These are phyloP conservation scores for Caranx melampygus DNA, from an alignment of 2,113 vertebrate species.

Conservation along the genomic window DNA sequence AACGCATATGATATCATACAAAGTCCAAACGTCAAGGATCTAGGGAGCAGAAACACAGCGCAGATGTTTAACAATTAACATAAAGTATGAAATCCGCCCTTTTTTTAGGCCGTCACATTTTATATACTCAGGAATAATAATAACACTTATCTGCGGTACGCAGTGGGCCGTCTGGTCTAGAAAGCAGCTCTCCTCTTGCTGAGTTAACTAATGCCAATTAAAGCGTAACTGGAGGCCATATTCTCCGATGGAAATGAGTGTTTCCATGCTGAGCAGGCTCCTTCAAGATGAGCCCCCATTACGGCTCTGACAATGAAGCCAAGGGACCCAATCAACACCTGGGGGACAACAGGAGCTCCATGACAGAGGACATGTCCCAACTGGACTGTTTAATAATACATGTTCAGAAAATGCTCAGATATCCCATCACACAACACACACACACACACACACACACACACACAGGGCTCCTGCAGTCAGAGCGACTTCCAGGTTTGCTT, in stretches of 20 bases:
- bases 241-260: slow-evolving; percentile 34
- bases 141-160: background rate
- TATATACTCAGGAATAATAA: slow-evolving; percentile 4
- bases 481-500: too few species aligned
- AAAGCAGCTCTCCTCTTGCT: slow-evolving; percentile 8
- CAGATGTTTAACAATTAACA: too few species aligned
- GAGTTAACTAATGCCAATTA: slow-evolving; percentile 46
- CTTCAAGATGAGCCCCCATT: slow-evolving; percentile 22
- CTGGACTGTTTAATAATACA: background rate
- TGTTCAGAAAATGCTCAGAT: slow-evolving; percentile 3
- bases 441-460: too few species aligned
- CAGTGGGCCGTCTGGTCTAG: background rate
- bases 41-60: background rate
- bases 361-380: background rate
- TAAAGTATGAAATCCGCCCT: background rate
- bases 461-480: too few species aligned
- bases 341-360: background rate
- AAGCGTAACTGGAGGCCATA: slow-evolving; percentile 39
- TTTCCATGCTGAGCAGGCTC: slow-evolving; percentile 37
- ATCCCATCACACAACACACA: background rate
- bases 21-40: background rate
- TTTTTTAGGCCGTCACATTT: background rate
- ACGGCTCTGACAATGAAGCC: slow-evolving; percentile 33
- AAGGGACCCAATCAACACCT: slow-evolving; percentile 47
- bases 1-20: too few species aligned